A percentile compares a stretch with the other conserved stretches of the same genome.
These are phyloP conservation scores for Sebastes itinus DNA, from an alignment of 2,797 vertebrate species.

Conservation along the genomic window DNA sequence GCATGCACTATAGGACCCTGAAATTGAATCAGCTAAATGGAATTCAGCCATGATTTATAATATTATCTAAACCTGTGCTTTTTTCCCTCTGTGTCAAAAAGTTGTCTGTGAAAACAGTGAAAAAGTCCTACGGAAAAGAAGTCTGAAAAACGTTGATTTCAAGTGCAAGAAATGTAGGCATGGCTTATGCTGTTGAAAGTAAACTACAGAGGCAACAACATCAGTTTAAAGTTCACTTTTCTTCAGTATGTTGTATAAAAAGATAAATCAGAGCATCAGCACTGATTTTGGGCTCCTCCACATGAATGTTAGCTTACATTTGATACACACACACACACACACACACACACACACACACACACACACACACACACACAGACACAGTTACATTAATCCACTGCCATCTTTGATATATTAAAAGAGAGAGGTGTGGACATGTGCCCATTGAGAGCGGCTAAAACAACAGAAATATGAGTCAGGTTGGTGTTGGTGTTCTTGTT, in stretches of 20 bases:
- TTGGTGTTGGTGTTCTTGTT: constrained; percentile 8
- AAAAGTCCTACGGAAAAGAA: neutral
- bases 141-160: neutral
- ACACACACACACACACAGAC: neutral
- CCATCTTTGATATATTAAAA: constrained; percentile 15
- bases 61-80: neutral
- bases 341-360: neutral
- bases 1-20: neutral
- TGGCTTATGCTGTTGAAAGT: neutral
- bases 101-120: neutral
- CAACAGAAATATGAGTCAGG: constrained; percentile 38
- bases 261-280: neutral
- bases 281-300: neutral
- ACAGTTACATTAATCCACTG: neutral
- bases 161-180: neutral
- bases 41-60: neutral
- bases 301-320: neutral
- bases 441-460: constrained; percentile 11
- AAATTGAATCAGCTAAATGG: neutral
- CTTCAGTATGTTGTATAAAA: neutral
- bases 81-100: neutral
- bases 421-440: constrained; percentile 5
- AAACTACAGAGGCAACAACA: neutral
- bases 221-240: neutral
- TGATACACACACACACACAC: neutral